phyloP scores from a whole-genome alignment of 2,888 invertebrate species.

The Caenorhabditis sulstoni region DNA sequence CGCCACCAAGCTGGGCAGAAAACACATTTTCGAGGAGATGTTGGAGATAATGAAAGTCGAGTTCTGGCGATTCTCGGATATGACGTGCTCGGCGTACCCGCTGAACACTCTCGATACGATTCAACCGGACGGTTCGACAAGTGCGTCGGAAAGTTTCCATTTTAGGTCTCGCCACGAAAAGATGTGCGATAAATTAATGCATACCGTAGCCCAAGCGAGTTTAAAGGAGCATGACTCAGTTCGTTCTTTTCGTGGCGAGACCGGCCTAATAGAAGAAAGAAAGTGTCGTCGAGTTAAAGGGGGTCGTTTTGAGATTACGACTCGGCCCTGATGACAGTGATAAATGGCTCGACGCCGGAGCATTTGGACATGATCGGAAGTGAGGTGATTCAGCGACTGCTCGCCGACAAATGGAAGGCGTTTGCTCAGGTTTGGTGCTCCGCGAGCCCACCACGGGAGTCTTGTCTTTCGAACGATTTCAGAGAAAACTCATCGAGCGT shows the following conservation, averaged over 20 bases:
- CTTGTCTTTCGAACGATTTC: no score
- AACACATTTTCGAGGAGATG: constrained; percentile 97
- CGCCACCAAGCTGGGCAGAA: constrained; percentile 95
- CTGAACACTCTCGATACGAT: constrained; percentile 96
- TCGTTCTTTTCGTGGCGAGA: no score
- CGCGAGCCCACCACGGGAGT: no score
- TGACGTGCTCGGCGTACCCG: constrained; percentile 97
- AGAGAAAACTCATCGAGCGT: constrained; percentile 94
- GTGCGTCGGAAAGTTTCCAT: no score
- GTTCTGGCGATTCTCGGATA: constrained; percentile 99
- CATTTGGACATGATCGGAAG: constrained; percentile 99
- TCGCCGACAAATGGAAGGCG: constrained; percentile 99
- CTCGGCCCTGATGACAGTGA: constrained; percentile 95
- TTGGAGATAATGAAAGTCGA: constrained; percentile 89
- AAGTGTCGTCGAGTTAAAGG: no score
- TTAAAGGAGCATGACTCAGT: no score
- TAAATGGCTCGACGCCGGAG: constrained; percentile 96
- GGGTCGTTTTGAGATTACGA: constrained; percentile 92
- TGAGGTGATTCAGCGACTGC: constrained; percentile 94
- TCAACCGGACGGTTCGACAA: constrained; percentile 93
- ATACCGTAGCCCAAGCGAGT: no score
- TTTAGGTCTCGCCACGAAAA: no score
- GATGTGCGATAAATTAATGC: no score
- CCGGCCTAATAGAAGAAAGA: no score
- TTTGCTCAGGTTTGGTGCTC: constrained; percentile 87